Percentiles rank a stretch among this genome's conserved stretches.
These are phyloP conservation scores for Drosophila insularis DNA, from an alignment of 1,140 invertebrate species.

Conservation along the genomic window DNA sequence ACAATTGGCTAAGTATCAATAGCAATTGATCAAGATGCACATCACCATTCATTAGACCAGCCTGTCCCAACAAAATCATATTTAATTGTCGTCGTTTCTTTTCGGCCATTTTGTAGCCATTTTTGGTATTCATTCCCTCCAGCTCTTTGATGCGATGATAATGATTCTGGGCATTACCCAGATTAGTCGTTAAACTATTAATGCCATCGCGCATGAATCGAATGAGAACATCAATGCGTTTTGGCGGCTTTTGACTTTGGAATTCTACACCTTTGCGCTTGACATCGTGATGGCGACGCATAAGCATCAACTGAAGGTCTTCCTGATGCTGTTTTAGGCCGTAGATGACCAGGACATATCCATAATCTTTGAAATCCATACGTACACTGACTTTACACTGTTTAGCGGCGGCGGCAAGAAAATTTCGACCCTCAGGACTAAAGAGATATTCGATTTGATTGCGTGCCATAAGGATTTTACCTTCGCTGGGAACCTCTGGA, in stretches of 20 bases:
- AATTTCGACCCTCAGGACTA: conserved; percentile 81
- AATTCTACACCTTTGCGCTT: conserved; percentile 57
- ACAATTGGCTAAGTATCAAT: conserved; percentile 80
- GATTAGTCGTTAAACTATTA: conserved; percentile 46
- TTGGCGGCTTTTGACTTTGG: conserved; percentile 65
- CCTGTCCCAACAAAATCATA: conserved; percentile 84
- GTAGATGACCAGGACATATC: conserved; percentile 83
- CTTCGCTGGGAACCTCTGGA: conserved; percentile 62
- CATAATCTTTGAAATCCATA: conserved; percentile 78
- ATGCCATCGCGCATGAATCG: conserved; percentile 71
- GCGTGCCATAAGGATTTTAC: conserved; percentile 83
- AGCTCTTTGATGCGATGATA: conserved; percentile 82
- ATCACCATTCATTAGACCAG: conserved; percentile 83
- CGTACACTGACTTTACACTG: conserved; percentile 82
- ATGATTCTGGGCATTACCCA: conserved; percentile 82
- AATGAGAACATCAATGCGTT: conserved; percentile 59
- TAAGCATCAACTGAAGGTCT: conserved; percentile 82
- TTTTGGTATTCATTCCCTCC: conserved; percentile 83
- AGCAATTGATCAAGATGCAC: conserved; percentile 83
- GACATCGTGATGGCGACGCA: conserved; percentile 64
- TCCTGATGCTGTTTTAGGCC: conserved; percentile 83
- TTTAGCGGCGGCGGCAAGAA: conserved; percentile 75
- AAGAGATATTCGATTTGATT: conserved; percentile 83
- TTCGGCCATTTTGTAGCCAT: conserved; percentile 80
- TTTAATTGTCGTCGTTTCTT: conserved; percentile 83